phyloP scores from a whole-genome alignment of 1,140 invertebrate species.

The Drosophila pseudoobscura region DNA sequence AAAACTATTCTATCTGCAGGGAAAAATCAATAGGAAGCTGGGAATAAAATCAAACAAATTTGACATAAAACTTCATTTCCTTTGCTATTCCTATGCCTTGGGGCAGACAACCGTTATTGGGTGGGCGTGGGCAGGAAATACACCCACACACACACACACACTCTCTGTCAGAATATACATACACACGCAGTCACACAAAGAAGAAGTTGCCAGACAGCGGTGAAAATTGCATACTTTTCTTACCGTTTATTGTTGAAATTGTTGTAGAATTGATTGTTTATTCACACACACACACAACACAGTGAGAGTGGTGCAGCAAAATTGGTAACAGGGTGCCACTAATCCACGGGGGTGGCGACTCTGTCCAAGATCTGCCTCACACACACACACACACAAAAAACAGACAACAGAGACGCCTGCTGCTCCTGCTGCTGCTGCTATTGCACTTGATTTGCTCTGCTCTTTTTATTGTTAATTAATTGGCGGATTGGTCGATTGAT shows the following conservation, averaged over 20 bases:
- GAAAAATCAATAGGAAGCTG: constrained; percentile 70
- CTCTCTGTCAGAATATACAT: not conserved
- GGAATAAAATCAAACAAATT: constrained; percentile 11
- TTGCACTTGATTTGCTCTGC: constrained; percentile 53
- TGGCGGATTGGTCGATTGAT: no score
- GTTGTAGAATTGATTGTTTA: constrained; percentile 24
- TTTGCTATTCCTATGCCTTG: not conserved
- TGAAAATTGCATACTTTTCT: constrained; percentile 35
- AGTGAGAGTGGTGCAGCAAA: constrained; percentile 54
- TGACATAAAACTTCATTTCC: not conserved
- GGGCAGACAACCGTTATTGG: not conserved
- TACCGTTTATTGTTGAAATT: constrained; percentile 10
- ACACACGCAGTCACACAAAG: constrained; percentile 25
- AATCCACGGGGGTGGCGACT: constrained; percentile 79
- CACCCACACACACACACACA: constrained; percentile 1
- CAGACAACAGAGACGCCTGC: constrained; percentile 24
- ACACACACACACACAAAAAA: constrained; percentile 40
- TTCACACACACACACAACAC: constrained; percentile 40
- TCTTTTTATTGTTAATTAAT: constrained; percentile 38
- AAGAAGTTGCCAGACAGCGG: constrained; percentile 49
- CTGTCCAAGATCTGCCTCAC: constrained; percentile 59
- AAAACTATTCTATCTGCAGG: constrained; percentile 39
- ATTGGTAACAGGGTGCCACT: constrained; percentile 71
- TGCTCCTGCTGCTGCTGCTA: constrained; percentile 34
- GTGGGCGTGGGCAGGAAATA: constrained; percentile 47